Base-by-base conservation (phyloP, 2,888 invertebrate species). In the Drosophila siamana region DNA sequence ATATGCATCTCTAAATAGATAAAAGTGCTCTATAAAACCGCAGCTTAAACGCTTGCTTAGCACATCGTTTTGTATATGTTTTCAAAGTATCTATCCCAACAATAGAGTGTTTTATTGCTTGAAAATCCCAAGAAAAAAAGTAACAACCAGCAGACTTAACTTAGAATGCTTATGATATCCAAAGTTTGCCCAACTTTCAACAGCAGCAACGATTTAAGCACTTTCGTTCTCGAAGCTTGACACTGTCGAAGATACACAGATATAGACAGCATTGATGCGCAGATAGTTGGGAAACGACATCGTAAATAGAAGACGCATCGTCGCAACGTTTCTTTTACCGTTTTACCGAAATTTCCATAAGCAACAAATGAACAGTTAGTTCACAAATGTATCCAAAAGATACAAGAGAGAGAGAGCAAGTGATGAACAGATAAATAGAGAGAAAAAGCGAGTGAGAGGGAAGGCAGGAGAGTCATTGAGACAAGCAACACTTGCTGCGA, bases 261-360 rank as follows among this genome's bases (percentile, higher is more conserved):
- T 22, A 36, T 2, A 61, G 19, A 61, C 36, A 15, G 44, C 26
- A 60, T n/a, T 5, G 33, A 33, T n/a, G 33, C 33, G 33, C 26
- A 63, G 36, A 56, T 57, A 44, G 44, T 50, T 24, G 47, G 36
- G 28, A 54, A 56, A 50, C 50, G 54, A 62, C 41, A 30, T 43
- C 11, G 65, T 59, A 55, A 52, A 74, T 40, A 56, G 33, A 55
- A 54, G 41, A 33, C 46, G 46, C 64, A 67, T 60, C 73, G 38
- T 26, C 26, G 40, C 26, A 41, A 72, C 80, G 63, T 65, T 71
- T 61, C 67, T 54, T 85, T 85, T 89, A 85, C 89, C 86, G 89
- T 85, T 85, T 76, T 13, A 38, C 48, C 54, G 68, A 89, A 69
- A 89, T 88, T 88, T 88, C 83, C 89, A 89, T 89, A 89, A 66